Evolutionary conservation across 2,888 invertebrate genomes (phyloP), one percentile per base, ranked within the genome.

Genomic region (Philaethria dido): DNA sequence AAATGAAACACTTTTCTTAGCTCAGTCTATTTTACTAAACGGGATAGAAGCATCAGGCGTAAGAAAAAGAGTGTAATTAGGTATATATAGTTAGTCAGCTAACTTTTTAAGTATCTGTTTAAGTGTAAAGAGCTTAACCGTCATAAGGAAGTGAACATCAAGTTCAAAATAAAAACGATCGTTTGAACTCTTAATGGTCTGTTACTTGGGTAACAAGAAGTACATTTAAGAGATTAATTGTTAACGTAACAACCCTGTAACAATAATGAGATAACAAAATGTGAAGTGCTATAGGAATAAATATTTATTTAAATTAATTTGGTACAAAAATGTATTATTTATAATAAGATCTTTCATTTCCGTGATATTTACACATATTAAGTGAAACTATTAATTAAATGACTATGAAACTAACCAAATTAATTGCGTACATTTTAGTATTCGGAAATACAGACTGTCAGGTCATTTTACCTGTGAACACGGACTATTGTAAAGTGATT

Each of bases 121-220:
- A 39, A 14, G n/a, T 16, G 22, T 18, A n/a, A n/a, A 42, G 25
- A 36, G 57, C 22, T 57, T 22, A 55, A 9, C 22, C 22, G 22
- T 25, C 11, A 42, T 11, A 42, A 42, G 42, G 22, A 22, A 42
- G 22, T 22, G 42, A 22, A 20, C 55, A 25, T 42, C n/a, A 57
- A 42, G 39, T 25, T 42, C 16, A 57, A 42, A 57, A 62, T 57
- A 66, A 66, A 62, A 66, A 57, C 48, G 22, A 16, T 48, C 25
- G 48, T 50, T 42, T 20, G 42, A 55, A 66, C 66, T 57, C 44
- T 55, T 66, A 62, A 62, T 62, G 62, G 57, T 57, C 42, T 57
- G 42, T 57, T 57, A 39, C 39, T 25, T 42, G 57, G 11, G 1
- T 22, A 33, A 29, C n/a, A 57, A 57, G 42, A 55, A 42, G 57